Evolutionary conservation across 2,888 invertebrate genomes (phyloP), one percentile per base, ranked within the genome.

Genomic region (Xylocampa areola): DNA sequence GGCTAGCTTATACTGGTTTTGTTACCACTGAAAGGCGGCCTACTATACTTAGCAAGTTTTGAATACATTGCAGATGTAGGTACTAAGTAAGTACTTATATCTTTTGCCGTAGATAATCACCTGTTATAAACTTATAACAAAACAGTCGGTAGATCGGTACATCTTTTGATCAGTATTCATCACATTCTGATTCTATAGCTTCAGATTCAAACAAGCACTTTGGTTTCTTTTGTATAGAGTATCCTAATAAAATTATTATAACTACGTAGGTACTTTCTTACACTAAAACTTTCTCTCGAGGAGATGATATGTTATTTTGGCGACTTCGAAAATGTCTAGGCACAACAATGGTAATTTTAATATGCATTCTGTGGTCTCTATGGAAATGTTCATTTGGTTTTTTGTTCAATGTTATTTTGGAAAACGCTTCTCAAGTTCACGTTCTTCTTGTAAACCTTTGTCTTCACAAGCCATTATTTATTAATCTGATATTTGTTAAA

Each of bases 241-340:
- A 33, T 44, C 29, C 21, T 58, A 60, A 13, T 45, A 43, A 45
- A 54, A 29, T 41, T 27, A 44, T 36, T 53, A 54, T 39, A 57
- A 35, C 19, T 51, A 54, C 10, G 10, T 57, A 40, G 35, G 23
- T 27, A 14, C 27, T 29, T 45, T 39, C 30, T 43, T 58, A 62
- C 16, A 33, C 39, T 47, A 39, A 51, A 58, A 49, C 45, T 44
- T 45, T 63, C 80, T 85, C 82, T 76, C 78, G 80, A 77, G 68
- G 79, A 85, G 84, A 75, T 89, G 89, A 89, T 90, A 90, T 90
- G 90, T 89, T 82, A 81, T 72, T 89, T 90, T 90, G 89, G 89
- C 88, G 88, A 86, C 85, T 87, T 84, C 65, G 77, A 82, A 73
- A 69, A 67, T 70, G 82, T 86, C 89, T 89, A 90, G 90, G 90